These are phyloP conservation scores for Eurypyga helias DNA, from an alignment of 2,113 vertebrate genomes.

Conservation along the genomic window DNA sequence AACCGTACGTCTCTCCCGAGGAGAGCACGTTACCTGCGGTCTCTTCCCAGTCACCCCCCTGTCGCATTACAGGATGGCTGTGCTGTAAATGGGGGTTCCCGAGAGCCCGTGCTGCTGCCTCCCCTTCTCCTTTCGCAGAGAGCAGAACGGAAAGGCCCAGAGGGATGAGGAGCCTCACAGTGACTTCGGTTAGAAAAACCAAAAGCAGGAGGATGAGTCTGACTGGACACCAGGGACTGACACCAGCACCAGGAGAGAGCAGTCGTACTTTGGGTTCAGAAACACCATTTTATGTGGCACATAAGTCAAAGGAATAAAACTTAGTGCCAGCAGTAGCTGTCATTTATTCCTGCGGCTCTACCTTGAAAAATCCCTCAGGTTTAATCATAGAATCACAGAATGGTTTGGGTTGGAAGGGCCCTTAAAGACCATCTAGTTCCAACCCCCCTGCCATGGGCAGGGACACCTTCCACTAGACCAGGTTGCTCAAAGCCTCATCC, in stretches of 20 bases:
- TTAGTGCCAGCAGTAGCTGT: background rate
- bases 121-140: background rate
- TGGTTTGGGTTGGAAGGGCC: too few species aligned
- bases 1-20: background rate
- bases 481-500: too few species aligned
- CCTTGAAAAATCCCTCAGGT: background rate
- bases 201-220: background rate
- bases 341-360: background rate
- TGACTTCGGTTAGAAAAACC: background rate
- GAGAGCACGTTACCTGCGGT: background rate
- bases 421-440: too few species aligned
- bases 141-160: background rate
- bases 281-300: background rate
- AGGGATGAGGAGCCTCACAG: background rate
- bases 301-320: constrained; percentile 15
- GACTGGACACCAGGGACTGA: background rate
- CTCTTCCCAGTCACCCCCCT: background rate
- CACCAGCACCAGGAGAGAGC: background rate
- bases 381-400: too few species aligned
- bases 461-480: too few species aligned
- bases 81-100: background rate
- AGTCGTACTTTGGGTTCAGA: background rate
- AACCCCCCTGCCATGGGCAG: too few species aligned
- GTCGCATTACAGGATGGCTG: background rate
- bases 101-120: background rate